Base-by-base conservation (phyloP, 2,888 invertebrate genomes). In the Apamea crenata region DNA sequence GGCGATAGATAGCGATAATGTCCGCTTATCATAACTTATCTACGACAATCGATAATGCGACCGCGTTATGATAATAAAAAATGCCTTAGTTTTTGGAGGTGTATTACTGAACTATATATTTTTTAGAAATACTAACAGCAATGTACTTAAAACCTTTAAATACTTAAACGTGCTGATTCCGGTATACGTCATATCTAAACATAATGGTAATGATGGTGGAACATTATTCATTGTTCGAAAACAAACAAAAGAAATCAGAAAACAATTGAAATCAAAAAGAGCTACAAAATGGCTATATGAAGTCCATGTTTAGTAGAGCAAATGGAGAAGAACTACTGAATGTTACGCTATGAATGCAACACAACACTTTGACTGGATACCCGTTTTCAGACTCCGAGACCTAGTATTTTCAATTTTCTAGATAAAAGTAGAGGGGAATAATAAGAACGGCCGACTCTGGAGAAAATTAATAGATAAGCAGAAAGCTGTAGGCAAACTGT, bases 21-120 rank as follows among this genome's bases (percentile, higher is more conserved):
- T 87, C 86, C 73, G 81, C 85, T 91, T 92, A 92, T 92, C 92
- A 77, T 78, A 78, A 77, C 80, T 90, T 93, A 93, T 93, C 93
- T 88, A 80, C 82, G 83, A 81, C 87, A 90, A 94, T 94, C 92
- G 92, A 93, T 93, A 88, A 83, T 85, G 83, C 82, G 84, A 77
- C 77, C 82, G 84, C 77, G 74, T 87, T 84, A 75, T 74, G 66
- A 59, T 75, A 74, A 78, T 29, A 74, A 67, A 72, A 81, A 73
- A 77, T 65, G 29, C 10, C n/a, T n/a, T n/a, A n/a, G 59, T 61
- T 75, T 85, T 74, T 69, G 50, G 40, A 65, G 25, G 53, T 21
- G 25, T 40, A 18, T 53, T 32, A 21, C 10, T 21, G 18, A 2
- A 65, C 4, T 40, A 40, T 7, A 40, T 2, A 0, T 59, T 10